Evolutionary conservation across 2,888 invertebrate species (phyloP).

Genomic region (Amorpha juglandis): DNA sequence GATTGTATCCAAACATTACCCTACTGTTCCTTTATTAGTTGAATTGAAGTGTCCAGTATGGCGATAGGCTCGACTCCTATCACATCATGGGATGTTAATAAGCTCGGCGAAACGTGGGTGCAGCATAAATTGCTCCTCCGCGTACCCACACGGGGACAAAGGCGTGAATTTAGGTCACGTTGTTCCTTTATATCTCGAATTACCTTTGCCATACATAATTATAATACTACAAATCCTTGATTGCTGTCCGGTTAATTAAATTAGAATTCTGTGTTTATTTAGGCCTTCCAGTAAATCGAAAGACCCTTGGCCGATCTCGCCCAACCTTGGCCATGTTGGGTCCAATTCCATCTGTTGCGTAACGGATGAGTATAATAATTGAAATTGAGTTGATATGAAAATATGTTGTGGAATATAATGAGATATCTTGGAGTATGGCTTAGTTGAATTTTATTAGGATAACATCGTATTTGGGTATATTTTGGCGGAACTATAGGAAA

Average conservation of each 20-base stretch:
- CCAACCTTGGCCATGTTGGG: slow-evolving; percentile 32
- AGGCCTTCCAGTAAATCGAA: slow-evolving; percentile 54
- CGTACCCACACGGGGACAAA: too few relatives aligned
- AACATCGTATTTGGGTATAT: too few relatives aligned
- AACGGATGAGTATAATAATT: slow-evolving; percentile 2
- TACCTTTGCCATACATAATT: slow-evolving; percentile 36
- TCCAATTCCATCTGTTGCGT: slow-evolving; percentile 29
- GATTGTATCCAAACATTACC: slow-evolving; percentile 37
- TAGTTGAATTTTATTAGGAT: background rate
- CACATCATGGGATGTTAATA: too few relatives aligned
- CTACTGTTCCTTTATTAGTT: too few relatives aligned
- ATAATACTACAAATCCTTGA: slow-evolving; percentile 47
- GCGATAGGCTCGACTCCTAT: too few relatives aligned
- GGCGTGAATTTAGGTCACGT: too few relatives aligned
- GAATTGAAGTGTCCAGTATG: too few relatives aligned
- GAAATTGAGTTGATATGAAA: background rate
- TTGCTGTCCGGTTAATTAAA: slow-evolving; percentile 56
- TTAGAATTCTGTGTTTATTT: slow-evolving; percentile 57
- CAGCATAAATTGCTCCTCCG: too few relatives aligned
- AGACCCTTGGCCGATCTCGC: slow-evolving; percentile 45
- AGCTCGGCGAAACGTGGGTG: too few relatives aligned
- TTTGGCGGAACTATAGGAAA: too few relatives aligned
- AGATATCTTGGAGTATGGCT: background rate
- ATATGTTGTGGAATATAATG: background rate
- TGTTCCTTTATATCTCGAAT: slow-evolving; percentile 2